Conservation (phyloP, 1,140 invertebrate species). For the Dendroctonus ponderosae region DNA sequence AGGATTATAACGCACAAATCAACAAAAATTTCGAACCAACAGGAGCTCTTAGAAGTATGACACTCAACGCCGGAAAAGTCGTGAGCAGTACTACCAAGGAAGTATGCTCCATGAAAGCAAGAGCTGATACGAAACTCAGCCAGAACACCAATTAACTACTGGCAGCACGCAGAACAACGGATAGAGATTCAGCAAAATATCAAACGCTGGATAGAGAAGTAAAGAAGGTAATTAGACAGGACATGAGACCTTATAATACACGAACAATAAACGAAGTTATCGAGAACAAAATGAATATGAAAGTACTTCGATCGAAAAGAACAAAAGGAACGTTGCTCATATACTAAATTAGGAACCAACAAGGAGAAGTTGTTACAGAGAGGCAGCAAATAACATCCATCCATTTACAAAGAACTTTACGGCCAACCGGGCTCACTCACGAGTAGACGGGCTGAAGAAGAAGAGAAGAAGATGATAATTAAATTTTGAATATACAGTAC, state of each 20-base stretch:
- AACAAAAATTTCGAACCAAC: not conserved
- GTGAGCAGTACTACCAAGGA: not conserved
- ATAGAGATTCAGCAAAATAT: too few species aligned
- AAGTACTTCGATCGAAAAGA: not conserved
- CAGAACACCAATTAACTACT: not conserved
- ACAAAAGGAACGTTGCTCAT: too few species aligned
- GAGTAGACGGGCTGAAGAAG: too few species aligned
- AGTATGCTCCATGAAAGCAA: not conserved
- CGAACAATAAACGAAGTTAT: not conserved
- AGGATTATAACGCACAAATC: not conserved
- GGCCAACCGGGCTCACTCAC: too few species aligned
- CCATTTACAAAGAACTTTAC: too few species aligned
- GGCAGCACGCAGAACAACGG: not conserved
- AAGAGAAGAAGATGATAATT: too few species aligned
- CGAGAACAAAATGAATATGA: not conserved
- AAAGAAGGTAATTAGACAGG: not conserved
- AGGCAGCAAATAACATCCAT: too few species aligned
- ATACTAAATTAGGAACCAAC: too few species aligned
- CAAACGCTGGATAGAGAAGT: too few species aligned
- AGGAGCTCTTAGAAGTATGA: not conserved
- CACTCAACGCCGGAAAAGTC: not conserved
- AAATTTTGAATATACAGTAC: too few species aligned
- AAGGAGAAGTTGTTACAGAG: too few species aligned
- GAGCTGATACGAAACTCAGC: conserved; percentile 3
- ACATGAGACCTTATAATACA: not conserved